Base-by-base conservation (phyloP, 1,140 invertebrate genomes). In the Meloidogyne exigua region DNA sequence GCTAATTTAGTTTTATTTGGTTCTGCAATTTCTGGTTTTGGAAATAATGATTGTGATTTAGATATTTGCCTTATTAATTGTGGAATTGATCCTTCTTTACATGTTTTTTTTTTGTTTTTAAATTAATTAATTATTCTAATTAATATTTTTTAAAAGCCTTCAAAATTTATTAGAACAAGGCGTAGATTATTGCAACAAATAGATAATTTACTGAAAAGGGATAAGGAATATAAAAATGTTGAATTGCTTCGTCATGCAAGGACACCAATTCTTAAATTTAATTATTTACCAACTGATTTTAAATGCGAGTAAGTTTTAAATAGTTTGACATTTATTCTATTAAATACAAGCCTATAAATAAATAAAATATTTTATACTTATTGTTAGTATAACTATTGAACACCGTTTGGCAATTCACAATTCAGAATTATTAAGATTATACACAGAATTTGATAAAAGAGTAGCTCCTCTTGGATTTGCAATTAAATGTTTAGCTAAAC, bases 401-500 rank as follows among this genome's bases (percentile, higher is more conserved):
- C 72, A 76, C 26, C n/a, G 7, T n/a, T 32, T 76, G 12, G 74
- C 74, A 12, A 7, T 76, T 7, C 26, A 68, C 28, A 76, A 76
- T 64, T 63, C 65, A 12, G 64, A 67, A 57, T 32, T 76, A 64
- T 49, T 76, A n/a, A 21, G 28, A 32, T 49, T 42, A 49, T 76
- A 76, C 23, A 18, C 36, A 11, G 1, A 42, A 5, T 76, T 76
- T 73, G 74, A 76, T 25, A 28, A 66, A 15, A 13, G 74, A 21
- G 74, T 76, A 28, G 23, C 74, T 0, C 64, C 64, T 15, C 26
- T 76, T 0, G 74, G 74, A 7, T 21, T 76, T 39, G 74, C 74
- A 12, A 32, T 76, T 3, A 76, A 76, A 68, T 49, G 65, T 18
- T 76, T 12, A 36, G 74, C 74, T 21, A 76, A 76, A 69, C 28